phyloP scores from a whole-genome alignment of 92 coral and sea anemone species.

The Bergia puertoricense region DNA sequence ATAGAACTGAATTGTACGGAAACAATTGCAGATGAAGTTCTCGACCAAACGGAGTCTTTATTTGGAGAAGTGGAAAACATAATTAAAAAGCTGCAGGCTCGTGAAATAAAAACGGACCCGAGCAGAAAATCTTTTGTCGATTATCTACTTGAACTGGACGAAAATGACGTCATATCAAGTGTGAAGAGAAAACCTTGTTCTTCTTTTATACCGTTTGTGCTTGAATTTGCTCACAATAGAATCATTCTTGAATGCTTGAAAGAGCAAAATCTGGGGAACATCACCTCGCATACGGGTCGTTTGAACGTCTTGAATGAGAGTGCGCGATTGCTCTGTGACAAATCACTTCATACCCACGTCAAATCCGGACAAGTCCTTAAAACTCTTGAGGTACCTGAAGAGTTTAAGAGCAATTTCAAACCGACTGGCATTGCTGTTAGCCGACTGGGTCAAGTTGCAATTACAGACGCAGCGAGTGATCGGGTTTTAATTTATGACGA shows the following conservation, averaged over 20 bases:
- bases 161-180: constrained; percentile 2
- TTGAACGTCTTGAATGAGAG: not conserved
- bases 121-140: constrained; percentile 18
- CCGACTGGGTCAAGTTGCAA: constrained; percentile 19
- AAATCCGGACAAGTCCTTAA: not conserved
- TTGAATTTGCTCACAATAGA: not conserved
- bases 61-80: constrained; percentile 26
- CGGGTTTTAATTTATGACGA: not conserved
- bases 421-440: constrained; percentile 23
- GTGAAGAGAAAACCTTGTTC: constrained; percentile 22
- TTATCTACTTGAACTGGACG: constrained; percentile 15
- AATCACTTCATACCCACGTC: not conserved
- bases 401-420: constrained; percentile 4
- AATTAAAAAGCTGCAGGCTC: constrained; percentile 13
- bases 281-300: constrained; percentile 6
- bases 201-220: constrained; percentile 29
- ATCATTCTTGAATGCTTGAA: not conserved
- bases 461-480: constrained; percentile 5
- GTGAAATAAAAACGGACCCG: not conserved
- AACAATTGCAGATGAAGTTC: constrained; percentile 13
- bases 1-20: constrained; percentile 6
- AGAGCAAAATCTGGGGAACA: not conserved
- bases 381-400: constrained; percentile 24
- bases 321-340: not conserved
- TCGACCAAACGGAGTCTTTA: constrained; percentile 24